phyloP scores from a whole-genome alignment of 2,797 vertebrate genomes.

The Hylomyscus alleni region DNA sequence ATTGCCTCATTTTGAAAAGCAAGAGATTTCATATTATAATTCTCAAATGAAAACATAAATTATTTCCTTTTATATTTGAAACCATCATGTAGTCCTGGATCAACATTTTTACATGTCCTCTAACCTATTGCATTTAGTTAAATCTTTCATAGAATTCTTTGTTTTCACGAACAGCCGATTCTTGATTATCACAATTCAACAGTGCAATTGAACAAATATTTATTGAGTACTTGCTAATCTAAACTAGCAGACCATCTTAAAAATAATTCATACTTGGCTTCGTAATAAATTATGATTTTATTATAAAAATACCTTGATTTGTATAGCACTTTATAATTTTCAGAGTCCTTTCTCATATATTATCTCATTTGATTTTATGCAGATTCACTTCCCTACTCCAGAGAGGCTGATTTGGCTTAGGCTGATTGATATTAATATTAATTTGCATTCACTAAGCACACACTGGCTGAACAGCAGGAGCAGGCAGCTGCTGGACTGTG shows the following conservation, averaged over 20 bases:
- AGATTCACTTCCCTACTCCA: slow-evolving; percentile 79
- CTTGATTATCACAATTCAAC: slow-evolving; percentile 79
- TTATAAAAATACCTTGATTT: slow-evolving; percentile 83
- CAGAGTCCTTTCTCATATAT: slow-evolving; percentile 80
- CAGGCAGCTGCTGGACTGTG: slow-evolving; percentile 70
- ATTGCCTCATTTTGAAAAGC: slow-evolving; percentile 61
- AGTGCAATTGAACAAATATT: slow-evolving; percentile 80
- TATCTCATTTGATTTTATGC: slow-evolving; percentile 85
- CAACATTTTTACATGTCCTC: slow-evolving; percentile 35
- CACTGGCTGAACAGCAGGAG: slow-evolving; percentile 81
- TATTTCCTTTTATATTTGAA: slow-evolving; percentile 70
- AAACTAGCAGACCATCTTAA: slow-evolving; percentile 73
- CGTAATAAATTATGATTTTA: slow-evolving; percentile 76
- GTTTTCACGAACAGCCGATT: slow-evolving; percentile 75
- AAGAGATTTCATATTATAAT: slow-evolving; percentile 61
- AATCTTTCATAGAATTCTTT: slow-evolving; percentile 70
- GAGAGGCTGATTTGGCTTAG: slow-evolving; percentile 80
- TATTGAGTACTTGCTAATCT: slow-evolving; percentile 75
- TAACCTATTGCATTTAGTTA: slow-evolving; percentile 62
- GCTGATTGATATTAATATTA: slow-evolving; percentile 85
- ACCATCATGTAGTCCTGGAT: no score
- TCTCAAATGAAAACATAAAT: slow-evolving; percentile 46
- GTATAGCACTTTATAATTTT: slow-evolving; percentile 80
- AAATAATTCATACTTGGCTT: slow-evolving; percentile 78
- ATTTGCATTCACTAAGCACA: slow-evolving; percentile 84